phyloP scores from a whole-genome alignment of 2,888 invertebrate species.

The Ptychoptera contaminata region DNA sequence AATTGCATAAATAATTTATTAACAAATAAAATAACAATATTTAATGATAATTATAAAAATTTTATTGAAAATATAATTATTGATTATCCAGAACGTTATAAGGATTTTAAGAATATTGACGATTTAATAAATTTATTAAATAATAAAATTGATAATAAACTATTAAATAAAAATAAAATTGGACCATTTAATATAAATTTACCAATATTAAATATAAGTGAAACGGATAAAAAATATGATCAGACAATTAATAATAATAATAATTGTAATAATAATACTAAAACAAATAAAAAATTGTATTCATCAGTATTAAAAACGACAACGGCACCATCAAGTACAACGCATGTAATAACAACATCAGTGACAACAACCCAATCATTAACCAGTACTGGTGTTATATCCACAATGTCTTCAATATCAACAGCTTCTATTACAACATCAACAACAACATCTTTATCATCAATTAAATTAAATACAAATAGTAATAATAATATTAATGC shows the following conservation, averaged over 20 bases:
- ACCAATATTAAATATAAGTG: background rate
- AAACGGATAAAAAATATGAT: background rate
- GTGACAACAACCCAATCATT: background rate
- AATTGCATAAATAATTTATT: background rate
- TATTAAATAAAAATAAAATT: background rate
- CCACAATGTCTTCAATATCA: no score
- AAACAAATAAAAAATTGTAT: background rate
- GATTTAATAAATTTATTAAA: background rate
- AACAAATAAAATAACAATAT: no score
- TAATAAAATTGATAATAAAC: background rate
- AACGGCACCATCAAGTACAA: background rate
- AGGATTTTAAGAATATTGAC: background rate
- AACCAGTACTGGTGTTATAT: no score
- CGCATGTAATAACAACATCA: background rate
- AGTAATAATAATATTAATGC: no score
- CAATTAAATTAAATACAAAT: no score
- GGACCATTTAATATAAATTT: background rate
- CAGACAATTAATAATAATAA: background rate
- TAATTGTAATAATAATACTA: background rate
- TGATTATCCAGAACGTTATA: background rate
- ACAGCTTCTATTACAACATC: no score
- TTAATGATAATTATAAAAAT: background rate
- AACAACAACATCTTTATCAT: no score
- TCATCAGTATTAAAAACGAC: conserved; percentile 1
- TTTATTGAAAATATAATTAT: background rate